Base-by-base conservation (phyloP, 2,888 invertebrate species). In the Drosophila mulleri region DNA sequence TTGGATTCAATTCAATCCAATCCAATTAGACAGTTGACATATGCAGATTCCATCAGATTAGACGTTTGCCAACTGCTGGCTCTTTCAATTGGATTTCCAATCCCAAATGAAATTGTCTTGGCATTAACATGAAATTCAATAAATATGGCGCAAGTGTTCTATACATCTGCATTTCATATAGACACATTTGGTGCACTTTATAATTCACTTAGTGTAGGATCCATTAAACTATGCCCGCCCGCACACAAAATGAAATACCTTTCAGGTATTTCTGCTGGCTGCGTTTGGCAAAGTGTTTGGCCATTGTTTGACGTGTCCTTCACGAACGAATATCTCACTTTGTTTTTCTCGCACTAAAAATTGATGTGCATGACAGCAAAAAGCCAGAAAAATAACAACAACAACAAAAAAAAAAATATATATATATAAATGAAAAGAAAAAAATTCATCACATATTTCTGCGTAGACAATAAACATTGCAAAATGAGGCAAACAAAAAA, bases 251-350 rank as follows among this genome's bases (percentile, higher is more conserved):
- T 7, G 35, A 53, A 37, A 37, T 26, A 53, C 53, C 58, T 41
- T 39, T 20, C 71, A 83, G 83, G 76, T 73, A 83, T 83, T 80
- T 79, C 26, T 26, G 54, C 18, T 41, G 26, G 54, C 41, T 47
- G 57, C 48, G n/a, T 54, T 67, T 76, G 76, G 72, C 76, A 76
- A 66, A 66, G 47, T 57, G 60, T 53, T 57, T 45, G 50, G 14
- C 72, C 72, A 80, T 80, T 85, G 75, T 79, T 83, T 81, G 67
- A 75, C 69, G 76, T 90, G 91, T 87, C 90, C 90, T 90, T 90
- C 89, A 89, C 73, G 73, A 75, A 62, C 63, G 64, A 72, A 74
- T 66, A 73, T 79, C 72, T 70, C 37, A 75, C 62, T 78, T 74
- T 78, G 71, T 75, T 68, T 73, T 67, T 68, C 65, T 73, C 59